Evolutionary conservation across 2,797 vertebrate species (phyloP).

Genomic region (Carduelis carduelis): DNA sequence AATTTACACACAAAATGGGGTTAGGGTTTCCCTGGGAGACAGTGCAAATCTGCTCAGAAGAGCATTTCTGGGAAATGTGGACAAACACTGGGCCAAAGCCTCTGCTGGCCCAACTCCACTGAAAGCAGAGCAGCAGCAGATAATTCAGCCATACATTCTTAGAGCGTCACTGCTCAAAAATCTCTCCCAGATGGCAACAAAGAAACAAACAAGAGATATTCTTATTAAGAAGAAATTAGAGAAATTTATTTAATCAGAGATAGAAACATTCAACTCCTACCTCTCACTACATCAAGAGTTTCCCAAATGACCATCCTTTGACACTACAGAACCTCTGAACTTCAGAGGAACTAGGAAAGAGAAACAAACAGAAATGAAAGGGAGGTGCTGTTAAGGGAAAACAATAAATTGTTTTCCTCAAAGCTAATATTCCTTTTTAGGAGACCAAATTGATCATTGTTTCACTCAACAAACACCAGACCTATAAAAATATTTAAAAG

Average conservation of each 20-base stretch:
- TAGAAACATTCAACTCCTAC: background rate
- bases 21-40: background rate
- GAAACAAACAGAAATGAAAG: background rate
- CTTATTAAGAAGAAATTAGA: constrained; percentile 42
- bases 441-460: background rate
- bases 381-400: background rate
- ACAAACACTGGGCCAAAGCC: constrained; percentile 16
- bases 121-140: constrained; percentile 6
- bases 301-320: background rate
- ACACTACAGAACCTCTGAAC: background rate
- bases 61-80: constrained; percentile 11
- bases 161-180: constrained; percentile 39
- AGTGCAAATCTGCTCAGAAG: background rate
- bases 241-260: constrained; percentile 11
- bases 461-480: background rate
- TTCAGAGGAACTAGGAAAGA: background rate
- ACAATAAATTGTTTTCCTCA: background rate
- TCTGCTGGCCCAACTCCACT: constrained; percentile 32
- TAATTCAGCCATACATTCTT: constrained; percentile 18
- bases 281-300: background rate
- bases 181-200: background rate
- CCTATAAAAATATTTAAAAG: background rate
- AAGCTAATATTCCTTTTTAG: background rate
- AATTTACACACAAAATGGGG: background rate
- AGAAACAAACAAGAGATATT: constrained; percentile 21